Evolutionary conservation across 53 echinoderm and acorn worm species (phyloP).

Genomic region (Paracentrotus lividus): DNA sequence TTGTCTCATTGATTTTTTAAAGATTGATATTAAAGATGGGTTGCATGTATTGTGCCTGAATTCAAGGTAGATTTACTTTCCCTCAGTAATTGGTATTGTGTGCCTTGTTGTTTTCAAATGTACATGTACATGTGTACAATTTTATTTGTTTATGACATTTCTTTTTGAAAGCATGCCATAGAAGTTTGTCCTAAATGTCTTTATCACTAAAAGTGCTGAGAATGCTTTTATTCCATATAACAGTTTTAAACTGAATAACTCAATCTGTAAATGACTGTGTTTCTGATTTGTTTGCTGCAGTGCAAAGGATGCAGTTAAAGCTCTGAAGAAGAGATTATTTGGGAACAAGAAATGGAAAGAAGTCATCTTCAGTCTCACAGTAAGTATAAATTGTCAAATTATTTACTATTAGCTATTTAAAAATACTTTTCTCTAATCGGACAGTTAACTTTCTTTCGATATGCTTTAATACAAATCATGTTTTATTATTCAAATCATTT

Average conservation of each 20-base stretch:
- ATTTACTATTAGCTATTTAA: neutral
- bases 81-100: neutral
- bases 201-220: too few species aligned
- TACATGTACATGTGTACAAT: neutral
- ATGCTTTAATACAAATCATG: too few species aligned
- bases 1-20: neutral
- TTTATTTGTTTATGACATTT: neutral
- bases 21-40: too few species aligned
- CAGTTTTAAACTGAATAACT: too few species aligned
- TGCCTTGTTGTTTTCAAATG: neutral
- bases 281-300: constrained; percentile 63
- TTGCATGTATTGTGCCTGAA: neutral
- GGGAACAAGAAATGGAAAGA: constrained; percentile 99
- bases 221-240: too few species aligned
- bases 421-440: too few species aligned
- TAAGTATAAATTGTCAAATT: constrained; percentile 66
- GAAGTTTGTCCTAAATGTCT: too few species aligned
- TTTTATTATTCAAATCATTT: too few species aligned
- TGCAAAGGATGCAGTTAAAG: constrained; percentile 97
- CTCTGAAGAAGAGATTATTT: constrained; percentile 93
- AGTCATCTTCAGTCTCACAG: constrained; percentile 95
- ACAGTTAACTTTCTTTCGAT: too few species aligned
- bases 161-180: neutral
- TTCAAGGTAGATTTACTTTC: neutral
- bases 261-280: neutral